Evolutionary conservation across 2,797 vertebrate genomes (phyloP), one percentile per base, ranked within the genome.

Genomic region (Arremon brunneinucha): DNA sequence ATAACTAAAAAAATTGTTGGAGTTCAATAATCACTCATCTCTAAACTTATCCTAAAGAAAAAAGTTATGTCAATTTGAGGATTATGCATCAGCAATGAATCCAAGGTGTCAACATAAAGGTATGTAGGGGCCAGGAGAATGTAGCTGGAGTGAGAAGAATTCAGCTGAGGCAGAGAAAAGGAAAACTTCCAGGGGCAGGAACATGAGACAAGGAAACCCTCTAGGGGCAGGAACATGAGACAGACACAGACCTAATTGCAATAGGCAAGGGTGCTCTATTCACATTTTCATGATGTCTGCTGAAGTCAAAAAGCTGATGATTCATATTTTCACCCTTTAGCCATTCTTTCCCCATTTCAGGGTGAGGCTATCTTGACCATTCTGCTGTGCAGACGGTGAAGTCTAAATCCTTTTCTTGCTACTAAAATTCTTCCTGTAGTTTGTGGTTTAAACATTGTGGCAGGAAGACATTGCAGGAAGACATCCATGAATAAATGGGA

Each of bases 121-220:
- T 24, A 75, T 0, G 1, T 24, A 43, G 1, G 2, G n/a, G 21
- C 17, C 44, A 75, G 41, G 18, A 37, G 37, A 12, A 37, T 12
- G 12, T 12, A 92, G 59, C 35, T 57, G 41, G n/a, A 60, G 6
- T 47, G 8, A 56, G 41, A 85, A 62, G 22, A 72, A 53, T 23
- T 35, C 22, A 69, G 20, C 24, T 24, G 19, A 82, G 24, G 14
- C 49, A 81, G 22, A 86, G 6, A 62, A 43, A 63, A 19, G 30
- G 37, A 76, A 75, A 82, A 83, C 15, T n/a, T 65, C 37, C 28
- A n/a, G 30, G 46, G 21, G 47, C 3, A 37, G 35, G 27, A 53
- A 71, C 11, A 49, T 44, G 50, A 35, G 60, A 34, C 39, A 72
- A 76, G 30, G 34, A 76, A 75, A 82, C 80, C 20, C 30, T 65